A percentile compares a stretch with the other conserved stretches of the same genome.
phyloP scores from a whole-genome alignment of 2,797 vertebrate genomes.

The Diplodus puntazzo region DNA sequence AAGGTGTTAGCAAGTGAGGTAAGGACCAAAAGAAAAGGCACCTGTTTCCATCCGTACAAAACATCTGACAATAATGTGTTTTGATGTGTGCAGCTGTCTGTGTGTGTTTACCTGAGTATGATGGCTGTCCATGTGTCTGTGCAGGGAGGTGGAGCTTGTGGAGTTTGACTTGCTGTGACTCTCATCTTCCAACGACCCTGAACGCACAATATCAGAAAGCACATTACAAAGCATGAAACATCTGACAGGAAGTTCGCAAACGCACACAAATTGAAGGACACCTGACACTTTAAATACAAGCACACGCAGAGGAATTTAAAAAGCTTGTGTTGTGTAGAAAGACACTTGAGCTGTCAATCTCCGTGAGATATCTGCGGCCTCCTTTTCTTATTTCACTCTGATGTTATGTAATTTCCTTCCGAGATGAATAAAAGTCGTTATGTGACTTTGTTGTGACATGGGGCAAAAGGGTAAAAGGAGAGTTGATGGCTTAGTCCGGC shows the following conservation, averaged over 20 bases:
- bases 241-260: conserved; percentile 21
- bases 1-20: background rate
- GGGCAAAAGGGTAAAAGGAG: background rate
- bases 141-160: conserved; percentile 82
- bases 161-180: conserved; percentile 87
- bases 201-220: conserved; percentile 55
- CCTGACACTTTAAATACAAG: conserved; percentile 22
- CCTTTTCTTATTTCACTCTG: conserved; percentile 2
- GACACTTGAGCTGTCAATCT: conserved; percentile 22
- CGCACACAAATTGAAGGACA: conserved; percentile 32
- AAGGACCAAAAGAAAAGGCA: background rate
- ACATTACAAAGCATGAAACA: conserved; percentile 13
- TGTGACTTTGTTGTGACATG: conserved; percentile 3
- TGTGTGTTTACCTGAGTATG: conserved; percentile 91
- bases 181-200: conserved; percentile 91
- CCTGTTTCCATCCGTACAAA: background rate
- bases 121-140: conserved; percentile 92
- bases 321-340: conserved; percentile 6
- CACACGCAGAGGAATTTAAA: background rate
- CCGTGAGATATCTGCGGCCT: background rate
- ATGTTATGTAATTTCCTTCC: conserved; percentile 1
- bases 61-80: background rate
- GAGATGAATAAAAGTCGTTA: conserved; percentile 2
- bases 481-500: background rate
- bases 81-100: conserved; percentile 9